Evolutionary conservation across 2,888 invertebrate genomes (phyloP).

Genomic region (Odontothrips loti): DNA sequence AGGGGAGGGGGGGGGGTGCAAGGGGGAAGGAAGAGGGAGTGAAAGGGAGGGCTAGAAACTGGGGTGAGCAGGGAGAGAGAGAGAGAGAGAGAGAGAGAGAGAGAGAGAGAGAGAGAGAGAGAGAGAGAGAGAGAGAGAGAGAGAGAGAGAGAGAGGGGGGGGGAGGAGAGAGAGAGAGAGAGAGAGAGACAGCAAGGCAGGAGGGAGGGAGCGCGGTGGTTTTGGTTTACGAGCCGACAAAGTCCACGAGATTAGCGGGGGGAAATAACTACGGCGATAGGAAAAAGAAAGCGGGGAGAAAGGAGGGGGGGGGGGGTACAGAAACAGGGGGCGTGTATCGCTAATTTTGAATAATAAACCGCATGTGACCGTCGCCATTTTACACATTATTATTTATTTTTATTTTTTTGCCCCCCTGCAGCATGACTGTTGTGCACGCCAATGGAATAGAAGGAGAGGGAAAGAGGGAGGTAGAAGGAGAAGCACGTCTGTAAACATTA

Average conservation of each 20-base stretch:
- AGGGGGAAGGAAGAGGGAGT: not conserved
- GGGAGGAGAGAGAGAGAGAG: not conserved
- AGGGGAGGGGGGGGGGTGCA: no score
- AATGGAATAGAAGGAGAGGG: not conserved
- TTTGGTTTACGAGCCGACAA: constrained; percentile 27
- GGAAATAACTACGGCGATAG: not conserved
- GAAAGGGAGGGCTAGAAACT: constrained; percentile 39
- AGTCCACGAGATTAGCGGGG: constrained; percentile 23
- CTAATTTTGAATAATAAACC: constrained; percentile 14
- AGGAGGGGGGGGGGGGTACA: not conserved
- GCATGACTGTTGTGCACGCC: not conserved
- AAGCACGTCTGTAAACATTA: no score
- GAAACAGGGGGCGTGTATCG: not conserved
- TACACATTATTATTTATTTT: not conserved
- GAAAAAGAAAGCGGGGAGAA: not conserved
- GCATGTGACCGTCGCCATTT: not conserved
- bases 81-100: constrained; percentile 29
- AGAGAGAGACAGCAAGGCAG: not conserved
- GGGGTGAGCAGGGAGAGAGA: constrained; percentile 32
- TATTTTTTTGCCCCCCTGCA: not conserved
- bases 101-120: constrained; percentile 7
- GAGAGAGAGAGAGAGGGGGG: not conserved
- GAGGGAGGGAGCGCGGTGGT: not conserved
- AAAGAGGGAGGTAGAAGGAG: not conserved
- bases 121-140: not conserved